Evolutionary conservation across 2,888 invertebrate species (phyloP).

Genomic region (Gymnoscelis rufifasciata): DNA sequence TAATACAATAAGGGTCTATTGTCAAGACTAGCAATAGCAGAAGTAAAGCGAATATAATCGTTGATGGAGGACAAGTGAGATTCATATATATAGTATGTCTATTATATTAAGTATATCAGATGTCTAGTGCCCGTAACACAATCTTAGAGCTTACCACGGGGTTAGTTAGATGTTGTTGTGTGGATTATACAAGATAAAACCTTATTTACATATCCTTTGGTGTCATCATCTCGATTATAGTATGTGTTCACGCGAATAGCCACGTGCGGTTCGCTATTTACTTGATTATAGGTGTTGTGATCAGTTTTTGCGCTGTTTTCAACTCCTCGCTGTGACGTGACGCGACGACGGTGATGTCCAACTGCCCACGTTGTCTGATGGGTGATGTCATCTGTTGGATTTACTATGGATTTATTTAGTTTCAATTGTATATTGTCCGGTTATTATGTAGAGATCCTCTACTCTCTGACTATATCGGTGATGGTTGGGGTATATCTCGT

Average conservation of each 20-base stretch:
- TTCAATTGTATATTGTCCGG: background rate
- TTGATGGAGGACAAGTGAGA: too few relatives aligned
- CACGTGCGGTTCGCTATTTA: conserved; percentile 36
- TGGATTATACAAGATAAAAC: too few relatives aligned
- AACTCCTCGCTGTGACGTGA: conserved; percentile 42
- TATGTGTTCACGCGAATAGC: conserved; percentile 32
- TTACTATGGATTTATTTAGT: conserved; percentile 22
- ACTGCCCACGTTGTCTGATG: conserved; percentile 38
- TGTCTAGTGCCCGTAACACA: too few relatives aligned
- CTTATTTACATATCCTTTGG: background rate
- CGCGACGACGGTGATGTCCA: conserved; percentile 52
- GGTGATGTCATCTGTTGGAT: conserved; percentile 53
- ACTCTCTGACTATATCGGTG: too few relatives aligned
- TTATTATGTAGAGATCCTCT: background rate
- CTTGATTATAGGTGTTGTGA: conserved; percentile 26
- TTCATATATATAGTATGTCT: too few relatives aligned
- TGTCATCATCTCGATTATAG: background rate
- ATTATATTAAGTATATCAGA: too few relatives aligned
- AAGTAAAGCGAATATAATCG: too few relatives aligned
- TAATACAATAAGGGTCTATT: too few relatives aligned
- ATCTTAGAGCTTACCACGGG: too few relatives aligned
- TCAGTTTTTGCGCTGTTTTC: conserved; percentile 38
- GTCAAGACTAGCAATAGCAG: too few relatives aligned
- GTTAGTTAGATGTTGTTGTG: too few relatives aligned
- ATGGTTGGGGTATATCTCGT: too few relatives aligned